A percentile compares a stretch with the other conserved stretches of the same genome.
Evolutionary conservation across 1,140 invertebrate species (phyloP).

Genomic region (Trichonephila clavata): DNA sequence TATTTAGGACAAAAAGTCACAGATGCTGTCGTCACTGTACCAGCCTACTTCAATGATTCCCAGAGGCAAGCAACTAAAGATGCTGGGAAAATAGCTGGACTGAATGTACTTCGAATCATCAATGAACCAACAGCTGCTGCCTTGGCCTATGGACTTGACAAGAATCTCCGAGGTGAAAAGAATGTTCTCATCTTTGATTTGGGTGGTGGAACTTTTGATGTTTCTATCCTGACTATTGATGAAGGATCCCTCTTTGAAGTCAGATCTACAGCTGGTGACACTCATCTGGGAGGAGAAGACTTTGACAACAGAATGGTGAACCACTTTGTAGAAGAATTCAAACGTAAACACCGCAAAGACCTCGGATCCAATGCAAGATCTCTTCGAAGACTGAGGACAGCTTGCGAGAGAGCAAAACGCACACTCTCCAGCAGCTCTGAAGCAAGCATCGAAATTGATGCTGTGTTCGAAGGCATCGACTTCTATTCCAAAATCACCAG

Average conservation of each 20-base stretch:
- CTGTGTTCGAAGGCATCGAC: conserved; percentile 80
- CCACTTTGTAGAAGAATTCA: too few relatives aligned
- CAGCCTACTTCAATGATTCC: conserved; percentile 93
- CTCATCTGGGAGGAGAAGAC: too few relatives aligned
- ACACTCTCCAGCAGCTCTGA: conserved; percentile 84
- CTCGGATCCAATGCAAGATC: too few relatives aligned
- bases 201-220: too few relatives aligned
- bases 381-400: too few relatives aligned
- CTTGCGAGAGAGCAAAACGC: too few relatives aligned
- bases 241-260: too few relatives aligned
- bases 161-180: conserved; percentile 84
- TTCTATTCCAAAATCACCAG: conserved; percentile 79
- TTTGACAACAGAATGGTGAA: too few relatives aligned
- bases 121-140: conserved; percentile 87
- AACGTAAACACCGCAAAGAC: too few relatives aligned
- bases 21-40: conserved; percentile 82
- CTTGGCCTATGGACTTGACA: conserved; percentile 91
- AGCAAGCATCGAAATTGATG: conserved; percentile 83
- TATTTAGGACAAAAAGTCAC: conserved; percentile 81
- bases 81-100: conserved; percentile 92
- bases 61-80: conserved; percentile 96
- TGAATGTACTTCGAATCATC: too few relatives aligned
- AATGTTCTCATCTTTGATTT: conserved; percentile 80
- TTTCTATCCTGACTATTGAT: too few relatives aligned
- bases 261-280: too few relatives aligned